These are phyloP conservation scores for Lithobates sylvaticus DNA, from an alignment of 2,797 vertebrate species.

Conservation along the genomic window DNA sequence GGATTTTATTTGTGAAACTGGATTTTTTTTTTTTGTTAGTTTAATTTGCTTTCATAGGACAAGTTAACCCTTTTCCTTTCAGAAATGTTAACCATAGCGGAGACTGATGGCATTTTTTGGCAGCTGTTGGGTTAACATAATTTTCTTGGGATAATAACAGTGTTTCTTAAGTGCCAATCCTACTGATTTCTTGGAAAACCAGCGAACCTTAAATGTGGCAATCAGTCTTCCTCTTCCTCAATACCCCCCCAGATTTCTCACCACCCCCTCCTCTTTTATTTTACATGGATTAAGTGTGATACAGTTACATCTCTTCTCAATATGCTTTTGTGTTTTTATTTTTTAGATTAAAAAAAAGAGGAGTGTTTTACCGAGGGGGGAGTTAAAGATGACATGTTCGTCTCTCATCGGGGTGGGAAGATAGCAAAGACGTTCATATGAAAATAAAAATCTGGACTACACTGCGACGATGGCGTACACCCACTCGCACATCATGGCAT, in stretches of 20 bases:
- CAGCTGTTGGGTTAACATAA: constrained; percentile 3
- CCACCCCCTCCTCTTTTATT: constrained; percentile 22
- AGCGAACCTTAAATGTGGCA: neutral
- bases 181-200: neutral
- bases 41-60: neutral
- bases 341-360: constrained; percentile 68
- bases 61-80: constrained; percentile 7
- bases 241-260: constrained; percentile 6
- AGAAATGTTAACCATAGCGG: neutral
- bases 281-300: constrained; percentile 64
- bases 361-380: constrained; percentile 24
- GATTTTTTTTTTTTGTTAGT: constrained; percentile 17
- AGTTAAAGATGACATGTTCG: constrained; percentile 74
- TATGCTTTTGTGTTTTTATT: constrained; percentile 67
- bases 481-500: constrained; percentile 92
- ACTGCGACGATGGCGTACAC: constrained; percentile 89
- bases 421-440: constrained; percentile 74
- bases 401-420: constrained; percentile 68
- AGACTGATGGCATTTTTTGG: neutral
- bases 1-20: constrained; percentile 50
- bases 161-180: neutral
- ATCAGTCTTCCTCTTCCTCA: neutral
- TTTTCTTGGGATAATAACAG: constrained; percentile 19
- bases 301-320: constrained; percentile 62
- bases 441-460: constrained; percentile 63